phyloP scores from a whole-genome alignment of 1,140 invertebrate species.

The Microplitis mediator region DNA sequence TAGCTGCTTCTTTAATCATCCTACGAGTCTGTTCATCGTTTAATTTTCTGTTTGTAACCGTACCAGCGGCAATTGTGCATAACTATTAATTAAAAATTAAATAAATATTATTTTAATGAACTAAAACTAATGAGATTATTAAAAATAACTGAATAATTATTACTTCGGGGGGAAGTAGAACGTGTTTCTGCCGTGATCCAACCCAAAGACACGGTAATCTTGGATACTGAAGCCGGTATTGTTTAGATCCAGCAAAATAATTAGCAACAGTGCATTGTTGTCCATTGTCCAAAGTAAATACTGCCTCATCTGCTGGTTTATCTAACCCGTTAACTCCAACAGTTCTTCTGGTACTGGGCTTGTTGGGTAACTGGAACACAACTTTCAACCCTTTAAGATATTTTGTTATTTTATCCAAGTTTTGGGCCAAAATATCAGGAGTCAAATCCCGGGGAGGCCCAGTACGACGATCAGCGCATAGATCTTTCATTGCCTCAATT shows the following conservation, averaged over 20 bases:
- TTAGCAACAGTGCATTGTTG: constrained; percentile 55
- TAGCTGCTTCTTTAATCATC: constrained; percentile 73
- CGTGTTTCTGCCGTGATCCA: constrained; percentile 60
- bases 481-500: constrained; percentile 52
- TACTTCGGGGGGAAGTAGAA: constrained; percentile 47
- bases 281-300: constrained; percentile 54
- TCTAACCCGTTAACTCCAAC: constrained; percentile 64
- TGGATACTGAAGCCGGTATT: constrained; percentile 62
- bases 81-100: constrained; percentile 50
- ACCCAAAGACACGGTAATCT: constrained; percentile 66
- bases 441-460: background rate
- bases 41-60: constrained; percentile 65
- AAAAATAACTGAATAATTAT: constrained; percentile 1
- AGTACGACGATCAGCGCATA: background rate
- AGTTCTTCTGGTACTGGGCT: constrained; percentile 51
- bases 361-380: constrained; percentile 60
- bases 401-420: background rate
- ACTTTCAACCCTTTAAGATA: constrained; percentile 56
- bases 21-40: constrained; percentile 65
- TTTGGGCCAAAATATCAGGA: background rate
- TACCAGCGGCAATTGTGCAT: constrained; percentile 66
- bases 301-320: constrained; percentile 39
- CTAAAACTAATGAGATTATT: background rate
- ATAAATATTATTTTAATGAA: constrained; percentile 17
- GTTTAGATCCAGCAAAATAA: constrained; percentile 62